phyloP scores from a whole-genome alignment of 2,888 invertebrate species.

The Lasioglossum calceatum region DNA sequence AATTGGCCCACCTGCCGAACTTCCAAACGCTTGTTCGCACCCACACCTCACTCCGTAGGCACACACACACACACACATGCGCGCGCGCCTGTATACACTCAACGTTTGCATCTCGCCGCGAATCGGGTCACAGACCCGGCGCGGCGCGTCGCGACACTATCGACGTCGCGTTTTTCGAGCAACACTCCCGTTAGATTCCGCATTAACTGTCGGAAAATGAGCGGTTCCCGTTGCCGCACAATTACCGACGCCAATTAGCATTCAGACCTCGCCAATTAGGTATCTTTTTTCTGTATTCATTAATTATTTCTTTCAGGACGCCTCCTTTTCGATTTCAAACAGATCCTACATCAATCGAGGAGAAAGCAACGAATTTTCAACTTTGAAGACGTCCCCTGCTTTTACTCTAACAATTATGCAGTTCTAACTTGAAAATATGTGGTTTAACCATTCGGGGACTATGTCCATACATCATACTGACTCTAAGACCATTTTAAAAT shows the following conservation, averaged over 20 bases:
- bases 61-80: background rate
- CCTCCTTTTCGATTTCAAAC: background rate
- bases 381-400: no score
- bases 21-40: conserved; percentile 2
- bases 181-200: background rate
- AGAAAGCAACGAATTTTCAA: no score
- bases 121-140: conserved; percentile 5
- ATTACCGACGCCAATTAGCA: background rate
- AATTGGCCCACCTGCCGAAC: conserved; percentile 12
- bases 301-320: background rate
- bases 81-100: background rate
- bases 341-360: no score
- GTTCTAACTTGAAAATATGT: no score
- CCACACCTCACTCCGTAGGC: background rate
- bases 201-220: background rate
- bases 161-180: background rate
- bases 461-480: no score
- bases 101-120: background rate
- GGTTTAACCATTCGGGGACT: no score
- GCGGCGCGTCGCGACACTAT: background rate
- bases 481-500: no score
- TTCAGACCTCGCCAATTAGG: background rate
- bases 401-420: no score
- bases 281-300: background rate
- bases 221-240: background rate